These are phyloP conservation scores for Chydorus sphaericus DNA, from an alignment of 2,888 invertebrate genomes.

Conservation along the genomic window DNA sequence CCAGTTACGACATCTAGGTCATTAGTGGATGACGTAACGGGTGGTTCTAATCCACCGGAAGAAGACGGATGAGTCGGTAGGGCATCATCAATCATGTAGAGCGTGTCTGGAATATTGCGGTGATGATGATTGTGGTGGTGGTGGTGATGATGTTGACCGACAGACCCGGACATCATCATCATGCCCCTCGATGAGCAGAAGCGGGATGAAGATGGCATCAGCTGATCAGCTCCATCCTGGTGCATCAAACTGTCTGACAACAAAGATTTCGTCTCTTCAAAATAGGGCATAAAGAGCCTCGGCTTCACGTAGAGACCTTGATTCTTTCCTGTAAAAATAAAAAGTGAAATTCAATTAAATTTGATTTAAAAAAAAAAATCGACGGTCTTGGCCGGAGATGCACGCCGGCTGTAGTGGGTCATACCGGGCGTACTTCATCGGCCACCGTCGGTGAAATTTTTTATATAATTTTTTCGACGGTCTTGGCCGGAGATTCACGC, in stretches of 20 bases:
- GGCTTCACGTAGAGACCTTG: conserved; percentile 49
- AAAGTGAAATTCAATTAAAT: no score
- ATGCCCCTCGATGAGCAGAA: no score
- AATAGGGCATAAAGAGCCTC: conserved; percentile 83
- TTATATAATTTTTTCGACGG: conserved; percentile 28
- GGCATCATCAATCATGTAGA: conserved; percentile 68
- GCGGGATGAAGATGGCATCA: no score
- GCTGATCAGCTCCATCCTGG: conserved; percentile 53
- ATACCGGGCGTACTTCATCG: neutral
- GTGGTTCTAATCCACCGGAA: conserved; percentile 23
- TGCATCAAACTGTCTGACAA: conserved; percentile 71
- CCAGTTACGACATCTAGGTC: conserved; percentile 49
- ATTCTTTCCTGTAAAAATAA: conserved; percentile 25
- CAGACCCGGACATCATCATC: conserved; percentile 4
- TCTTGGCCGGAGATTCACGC: neutral
- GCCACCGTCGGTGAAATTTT: no score
- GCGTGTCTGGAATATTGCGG: conserved; percentile 68
- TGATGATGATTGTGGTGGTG: no score
- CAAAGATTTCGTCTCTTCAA: conserved; percentile 78
- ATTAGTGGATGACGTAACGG: conserved; percentile 23
- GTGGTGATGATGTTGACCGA: no score
- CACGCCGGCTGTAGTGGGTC: conserved; percentile 23
- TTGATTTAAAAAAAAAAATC: no score
- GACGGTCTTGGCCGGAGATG: conserved; percentile 21
- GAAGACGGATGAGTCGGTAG: conserved; percentile 30